Base-by-base conservation (phyloP, 2,797 vertebrate species). In the Lagocephalus sceleratus region DNA sequence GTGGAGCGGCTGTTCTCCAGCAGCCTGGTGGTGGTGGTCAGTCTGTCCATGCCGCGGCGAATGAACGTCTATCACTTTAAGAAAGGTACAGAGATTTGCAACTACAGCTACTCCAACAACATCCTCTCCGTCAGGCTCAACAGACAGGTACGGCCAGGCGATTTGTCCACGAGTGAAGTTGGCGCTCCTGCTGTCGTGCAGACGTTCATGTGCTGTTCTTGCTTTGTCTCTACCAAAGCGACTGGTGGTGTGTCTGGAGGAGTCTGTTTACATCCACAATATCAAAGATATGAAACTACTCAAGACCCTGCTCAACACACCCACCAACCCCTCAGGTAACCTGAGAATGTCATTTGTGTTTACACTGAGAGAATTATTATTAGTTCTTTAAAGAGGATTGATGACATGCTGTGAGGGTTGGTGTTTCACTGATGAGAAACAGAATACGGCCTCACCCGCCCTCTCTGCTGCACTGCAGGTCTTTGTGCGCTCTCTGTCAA, bases 11-110 rank as follows among this genome's bases (percentile, higher is more conserved):
- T 98, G 61, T 98, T 96, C 89, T 98, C 95, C 87, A 97, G 95
- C 87, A 98, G 95, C 63, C 87, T 98, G 81, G 95, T 97, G 71
- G 94, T 96, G 62, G 94, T 98, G 80, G 95, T 98, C 75, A 96
- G 95, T 50, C 92, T 89, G 60, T 79, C 90, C 15, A 92, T 91
- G 78, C 94, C 94, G 0, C 91, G 93, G 41, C 91, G 94, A 23
- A 97, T 98, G 95, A 97, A 97, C 9, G 94, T 98, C 59, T 95
- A 96, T 66, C 95, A 98, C 86, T 98, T 98, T 84, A 98, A 96
- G 90, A 97, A 96, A 80, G 95, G 95, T 11, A 98, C 95, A 0
- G 95, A 98, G 89, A 97, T 98, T 75, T 98, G 95, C 63, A 98
- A 96, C 84, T 98, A 98, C 77, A 95, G 93, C 89, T 98, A 98